These are phyloP conservation scores for Intellagama lesueurii DNA, from an alignment of 2,797 vertebrate species.

Conservation along the genomic window DNA sequence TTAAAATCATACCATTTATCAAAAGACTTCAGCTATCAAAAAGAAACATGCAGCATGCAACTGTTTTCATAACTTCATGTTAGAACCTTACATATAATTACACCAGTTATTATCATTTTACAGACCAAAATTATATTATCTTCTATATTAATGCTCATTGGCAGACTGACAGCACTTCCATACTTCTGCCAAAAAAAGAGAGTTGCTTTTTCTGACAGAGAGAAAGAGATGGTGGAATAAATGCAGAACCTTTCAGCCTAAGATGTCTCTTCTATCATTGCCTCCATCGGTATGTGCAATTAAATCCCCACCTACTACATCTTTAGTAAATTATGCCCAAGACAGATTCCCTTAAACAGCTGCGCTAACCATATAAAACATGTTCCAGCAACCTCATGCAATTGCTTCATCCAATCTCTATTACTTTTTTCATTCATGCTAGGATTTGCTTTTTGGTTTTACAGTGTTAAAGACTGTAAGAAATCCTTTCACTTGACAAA, in stretches of 20 bases:
- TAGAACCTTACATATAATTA: slow-evolving; percentile 1
- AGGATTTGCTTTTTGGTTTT: slow-evolving; percentile 5
- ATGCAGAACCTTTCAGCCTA: neutral
- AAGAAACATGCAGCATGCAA: neutral
- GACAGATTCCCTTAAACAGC: neutral
- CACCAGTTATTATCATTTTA: neutral
- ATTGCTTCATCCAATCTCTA: neutral
- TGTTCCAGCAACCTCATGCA: slow-evolving; percentile 1
- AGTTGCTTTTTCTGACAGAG: neutral
- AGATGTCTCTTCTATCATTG: neutral
- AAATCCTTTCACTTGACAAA: neutral
- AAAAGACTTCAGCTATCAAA: neutral
- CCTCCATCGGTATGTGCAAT: neutral
- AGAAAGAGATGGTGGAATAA: neutral
- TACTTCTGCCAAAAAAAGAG: neutral
- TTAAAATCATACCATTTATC: neutral
- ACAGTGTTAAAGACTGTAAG: neutral
- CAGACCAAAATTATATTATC: neutral
- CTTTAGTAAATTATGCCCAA: neutral
- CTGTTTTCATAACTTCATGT: neutral
- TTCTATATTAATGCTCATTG: neutral
- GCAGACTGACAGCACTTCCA: neutral
- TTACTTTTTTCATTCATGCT: slow-evolving; percentile 2
- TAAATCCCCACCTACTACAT: neutral
- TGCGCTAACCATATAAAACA: neutral